phyloP scores from a whole-genome alignment of 2,113 vertebrate genomes.

The Misgurnus mizolepis region DNA sequence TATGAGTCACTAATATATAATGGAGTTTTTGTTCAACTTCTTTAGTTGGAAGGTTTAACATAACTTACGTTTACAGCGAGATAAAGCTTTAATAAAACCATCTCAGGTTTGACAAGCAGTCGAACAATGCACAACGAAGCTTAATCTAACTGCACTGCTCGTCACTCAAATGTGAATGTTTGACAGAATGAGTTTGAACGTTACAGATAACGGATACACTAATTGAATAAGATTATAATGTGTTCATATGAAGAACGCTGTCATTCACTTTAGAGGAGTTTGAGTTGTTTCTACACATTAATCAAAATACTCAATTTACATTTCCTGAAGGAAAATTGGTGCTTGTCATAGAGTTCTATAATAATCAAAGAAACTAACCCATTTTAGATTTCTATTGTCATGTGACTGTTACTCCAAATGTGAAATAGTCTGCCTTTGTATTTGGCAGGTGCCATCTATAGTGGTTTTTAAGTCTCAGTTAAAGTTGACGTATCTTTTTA shows the following conservation, averaged over 20 bases:
- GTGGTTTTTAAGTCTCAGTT: too few relatives aligned
- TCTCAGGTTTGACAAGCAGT: slow-evolving; percentile 23
- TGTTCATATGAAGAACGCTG: slow-evolving; percentile 2
- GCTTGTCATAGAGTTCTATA: background rate
- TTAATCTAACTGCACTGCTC: slow-evolving; percentile 8
- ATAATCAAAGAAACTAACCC: too few relatives aligned
- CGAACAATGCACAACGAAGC: background rate
- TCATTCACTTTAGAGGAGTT: background rate
- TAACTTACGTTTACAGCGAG: background rate
- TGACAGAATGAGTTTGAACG: slow-evolving; percentile 20
- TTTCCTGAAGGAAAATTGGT: slow-evolving; percentile 7
- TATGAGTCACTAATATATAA: slow-evolving; percentile 38
- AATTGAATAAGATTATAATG: slow-evolving; percentile 30
- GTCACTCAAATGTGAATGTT: slow-evolving; percentile 28
- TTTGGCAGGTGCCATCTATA: too few relatives aligned
- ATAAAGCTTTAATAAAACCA: slow-evolving; percentile 17
- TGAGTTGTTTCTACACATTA: background rate
- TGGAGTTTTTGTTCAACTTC: slow-evolving; percentile 15
- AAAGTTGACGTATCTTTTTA: too few relatives aligned
- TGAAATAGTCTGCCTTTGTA: too few relatives aligned
- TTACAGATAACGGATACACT: background rate
- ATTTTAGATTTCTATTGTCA: too few relatives aligned
- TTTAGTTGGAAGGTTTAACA: background rate
- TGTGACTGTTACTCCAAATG: too few relatives aligned
- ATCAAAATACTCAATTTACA: slow-evolving; percentile 1